These are phyloP conservation scores for Eustalomyia histrio DNA, from an alignment of 2,888 invertebrate genomes.

Conservation along the genomic window DNA sequence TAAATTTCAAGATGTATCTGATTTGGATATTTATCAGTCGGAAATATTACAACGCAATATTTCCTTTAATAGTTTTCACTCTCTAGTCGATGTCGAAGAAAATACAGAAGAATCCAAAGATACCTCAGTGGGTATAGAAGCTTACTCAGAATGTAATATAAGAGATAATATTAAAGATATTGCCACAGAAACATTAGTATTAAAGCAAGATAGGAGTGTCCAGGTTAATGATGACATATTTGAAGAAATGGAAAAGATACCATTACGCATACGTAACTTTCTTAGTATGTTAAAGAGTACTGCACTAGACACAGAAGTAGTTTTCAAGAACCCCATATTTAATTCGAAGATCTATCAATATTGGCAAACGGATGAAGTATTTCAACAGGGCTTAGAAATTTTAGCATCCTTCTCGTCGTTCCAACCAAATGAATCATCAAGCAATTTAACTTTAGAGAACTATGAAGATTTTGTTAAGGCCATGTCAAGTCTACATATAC, in stretches of 20 bases:
- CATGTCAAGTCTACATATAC: slow-evolving; percentile 70
- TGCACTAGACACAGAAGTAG: not conserved
- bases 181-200: slow-evolving; percentile 57
- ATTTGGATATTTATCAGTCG: slow-evolving; percentile 56
- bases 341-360: slow-evolving; percentile 67
- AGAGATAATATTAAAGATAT: slow-evolving; percentile 55
- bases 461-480: slow-evolving; percentile 74
- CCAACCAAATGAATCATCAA: not conserved
- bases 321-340: slow-evolving; percentile 34
- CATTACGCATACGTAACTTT: slow-evolving; percentile 68
- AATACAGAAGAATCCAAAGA: not conserved
- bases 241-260: slow-evolving; percentile 67
- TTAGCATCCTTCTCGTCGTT: slow-evolving; percentile 66
- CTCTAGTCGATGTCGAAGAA: slow-evolving; percentile 63
- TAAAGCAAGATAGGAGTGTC: slow-evolving; percentile 64
- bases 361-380: slow-evolving; percentile 71
- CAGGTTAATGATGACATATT: slow-evolving; percentile 70
- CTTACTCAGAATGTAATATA: slow-evolving; percentile 66
- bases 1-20: slow-evolving; percentile 47
- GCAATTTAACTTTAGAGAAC: slow-evolving; percentile 58
- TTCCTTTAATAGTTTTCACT: slow-evolving; percentile 71
- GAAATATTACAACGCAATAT: slow-evolving; percentile 64
- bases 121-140: slow-evolving; percentile 37
- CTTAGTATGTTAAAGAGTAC: slow-evolving; percentile 67
- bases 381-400: slow-evolving; percentile 71